These are phyloP conservation scores for Pseudorhiza aurosa DNA, from an alignment of 30 jellyfish, hydroid and myxozoan species.

Conservation along the genomic window DNA sequence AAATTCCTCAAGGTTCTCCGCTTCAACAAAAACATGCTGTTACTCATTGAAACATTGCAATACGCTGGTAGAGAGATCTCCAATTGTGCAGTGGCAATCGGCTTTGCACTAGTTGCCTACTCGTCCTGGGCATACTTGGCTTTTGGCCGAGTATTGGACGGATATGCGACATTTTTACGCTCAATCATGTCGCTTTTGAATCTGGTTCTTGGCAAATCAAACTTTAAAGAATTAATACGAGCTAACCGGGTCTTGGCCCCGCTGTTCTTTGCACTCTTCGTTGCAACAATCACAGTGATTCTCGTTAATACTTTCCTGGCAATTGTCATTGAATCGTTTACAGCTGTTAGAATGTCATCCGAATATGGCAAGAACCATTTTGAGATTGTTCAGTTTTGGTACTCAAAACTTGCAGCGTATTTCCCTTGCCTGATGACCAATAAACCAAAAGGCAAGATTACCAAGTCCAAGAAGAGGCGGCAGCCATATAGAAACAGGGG, in stretches of 20 bases:
- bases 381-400: too few relatives aligned
- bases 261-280: conserved; percentile 41
- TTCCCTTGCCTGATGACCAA: too few relatives aligned
- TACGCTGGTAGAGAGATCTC: conserved; percentile 39
- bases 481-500: too few relatives aligned
- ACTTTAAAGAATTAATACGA: conserved; percentile 4
- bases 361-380: too few relatives aligned
- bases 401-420: too few relatives aligned
- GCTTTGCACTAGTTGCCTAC: conserved; percentile 44
- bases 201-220: conserved; percentile 65
- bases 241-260: conserved; percentile 76
- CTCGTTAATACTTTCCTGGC: too few relatives aligned
- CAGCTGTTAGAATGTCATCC: too few relatives aligned
- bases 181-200: conserved; percentile 59
- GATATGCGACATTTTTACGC: conserved; percentile 36
- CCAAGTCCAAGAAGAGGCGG: too few relatives aligned
- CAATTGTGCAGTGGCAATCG: conserved; percentile 27
- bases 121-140: conserved; percentile 52
- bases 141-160: conserved; percentile 36
- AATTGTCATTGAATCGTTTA: too few relatives aligned
- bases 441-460: too few relatives aligned
- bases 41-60: conserved; percentile 40
- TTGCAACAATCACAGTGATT: background rate
- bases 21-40: conserved; percentile 70
- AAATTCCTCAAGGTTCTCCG: conserved; percentile 78